Evolutionary conservation across 2,113 vertebrate species (phyloP), one percentile per base, ranked within the genome.

Genomic region (Coptodon bakossiorum): DNA sequence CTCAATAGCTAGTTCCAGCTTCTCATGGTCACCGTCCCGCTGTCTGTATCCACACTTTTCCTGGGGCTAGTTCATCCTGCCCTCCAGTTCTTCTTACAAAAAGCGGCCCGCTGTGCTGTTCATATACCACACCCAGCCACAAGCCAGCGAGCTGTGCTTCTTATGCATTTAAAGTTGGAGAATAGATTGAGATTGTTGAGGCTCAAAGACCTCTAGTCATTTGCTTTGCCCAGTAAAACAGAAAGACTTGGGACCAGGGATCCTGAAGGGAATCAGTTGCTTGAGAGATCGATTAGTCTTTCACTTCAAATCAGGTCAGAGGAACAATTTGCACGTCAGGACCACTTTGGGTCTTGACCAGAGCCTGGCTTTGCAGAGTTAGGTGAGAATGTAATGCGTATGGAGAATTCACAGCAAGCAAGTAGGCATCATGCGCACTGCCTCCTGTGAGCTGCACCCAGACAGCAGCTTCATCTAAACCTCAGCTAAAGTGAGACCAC

Each of bases 341-440:
- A 50, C 9, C 4, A 50, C 27, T 50, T 11, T 50, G 27, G 45
- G 40, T 17, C 68, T 76, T 17, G 3, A 78, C 27, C 16, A 78
- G 16, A 78, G 1, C 16, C 24, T 76, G 71, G 71, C 71, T 76
- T 50, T 76, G 24, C 43, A 19, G 71, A 76, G 71, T 76, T 48
- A 7, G 24, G 24, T 0, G 2, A 50, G 24, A 48, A 29, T 76
- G 4, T 48, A 76, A 27, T 3, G 3, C 0, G 9, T 48, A 12
- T 19, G 9, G 43, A 76, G 24, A 76, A 50, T 50, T 50, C 71
- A 31, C 24, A 48, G 40, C 40, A 48, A 48, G 40, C 14, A 48
- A 48, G 7, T 29, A 2, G 4, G 6, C 16, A 29, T 50, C 2
- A 0, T 50, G 1, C 7, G 43, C 1, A 17, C 6, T 29, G 14